Evolutionary conservation across 2,888 invertebrate genomes (phyloP), one percentile per base, ranked within the genome.

Genomic region (Chelonus formosanus): DNA sequence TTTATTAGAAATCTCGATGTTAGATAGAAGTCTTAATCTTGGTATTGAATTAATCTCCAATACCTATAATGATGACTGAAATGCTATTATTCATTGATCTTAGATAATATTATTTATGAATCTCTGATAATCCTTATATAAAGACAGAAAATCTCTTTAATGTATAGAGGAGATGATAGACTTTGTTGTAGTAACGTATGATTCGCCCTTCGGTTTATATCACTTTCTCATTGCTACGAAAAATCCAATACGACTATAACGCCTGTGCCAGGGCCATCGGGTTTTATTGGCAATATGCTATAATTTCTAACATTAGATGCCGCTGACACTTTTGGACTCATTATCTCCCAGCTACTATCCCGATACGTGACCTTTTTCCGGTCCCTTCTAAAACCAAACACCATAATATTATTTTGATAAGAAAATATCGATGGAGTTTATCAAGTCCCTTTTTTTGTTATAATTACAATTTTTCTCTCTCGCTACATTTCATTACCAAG

Each of bases 271-370:
- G 73, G 74, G 74, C 74, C 76, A 72, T 73, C 74, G 75, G 78
- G 80, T 83, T 84, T 84, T 84, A 84, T 84, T 84, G 83, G 79
- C 84, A 84, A 84, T 84, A 84, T 84, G 82, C 84, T 81, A 84
- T 84, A 83, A 83, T 84, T 84, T 77, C 79, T 75, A 78, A 82
- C 82, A 83, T 84, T 84, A 83, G 84, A 83, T 75, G 81, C 83
- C 77, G 81, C 80, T 82, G 84, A 82, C 83, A 83, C 83, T 81
- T 79, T 80, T 74, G 75, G 77, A 75, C 82, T 84, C 84, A 82
- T 84, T 83, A 84, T 78, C 77, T 72, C 76, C 62, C 64, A 57
- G 70, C 52, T 75, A 74, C 75, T 74, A 72, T 73, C 71, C 76
- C 71, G 71, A 70, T 76, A 80, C 79, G 79, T 79, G 81, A 83